Percentiles rank a stretch among this genome's conserved stretches.
These are phyloP conservation scores for Cryptoprocta ferox DNA, from an alignment of 2,797 vertebrate genomes.

Conservation along the genomic window DNA sequence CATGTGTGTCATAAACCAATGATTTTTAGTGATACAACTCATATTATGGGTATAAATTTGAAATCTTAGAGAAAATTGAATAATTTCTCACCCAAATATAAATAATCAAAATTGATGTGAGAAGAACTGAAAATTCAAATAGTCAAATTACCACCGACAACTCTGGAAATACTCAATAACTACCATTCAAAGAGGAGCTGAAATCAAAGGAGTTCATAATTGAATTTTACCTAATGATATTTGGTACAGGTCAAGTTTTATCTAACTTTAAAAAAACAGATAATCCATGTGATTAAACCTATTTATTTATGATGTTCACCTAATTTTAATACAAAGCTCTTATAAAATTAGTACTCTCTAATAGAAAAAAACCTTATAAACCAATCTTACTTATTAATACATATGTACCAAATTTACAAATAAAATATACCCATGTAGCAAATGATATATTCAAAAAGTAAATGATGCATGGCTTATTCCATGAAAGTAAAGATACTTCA, in stretches of 20 bases:
- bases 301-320: background rate
- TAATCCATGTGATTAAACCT: background rate
- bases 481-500: background rate
- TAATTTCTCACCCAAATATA: background rate
- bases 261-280: background rate
- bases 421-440: background rate
- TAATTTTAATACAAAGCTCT: background rate
- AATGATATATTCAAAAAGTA: background rate
- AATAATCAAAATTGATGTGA: background rate
- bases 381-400: background rate
- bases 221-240: conserved; percentile 6
- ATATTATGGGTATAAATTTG: background rate
- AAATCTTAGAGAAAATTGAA: background rate
- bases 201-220: background rate
- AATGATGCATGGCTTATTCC: background rate
- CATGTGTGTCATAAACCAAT: background rate
- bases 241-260: background rate
- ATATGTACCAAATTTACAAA: background rate
- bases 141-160: background rate
- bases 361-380: background rate
- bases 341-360: background rate
- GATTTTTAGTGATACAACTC: background rate
- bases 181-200: background rate
- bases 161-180: background rate
- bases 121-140: background rate